phyloP scores from a whole-genome alignment of 2,888 invertebrate genomes.

The Choreutis nemorana region DNA sequence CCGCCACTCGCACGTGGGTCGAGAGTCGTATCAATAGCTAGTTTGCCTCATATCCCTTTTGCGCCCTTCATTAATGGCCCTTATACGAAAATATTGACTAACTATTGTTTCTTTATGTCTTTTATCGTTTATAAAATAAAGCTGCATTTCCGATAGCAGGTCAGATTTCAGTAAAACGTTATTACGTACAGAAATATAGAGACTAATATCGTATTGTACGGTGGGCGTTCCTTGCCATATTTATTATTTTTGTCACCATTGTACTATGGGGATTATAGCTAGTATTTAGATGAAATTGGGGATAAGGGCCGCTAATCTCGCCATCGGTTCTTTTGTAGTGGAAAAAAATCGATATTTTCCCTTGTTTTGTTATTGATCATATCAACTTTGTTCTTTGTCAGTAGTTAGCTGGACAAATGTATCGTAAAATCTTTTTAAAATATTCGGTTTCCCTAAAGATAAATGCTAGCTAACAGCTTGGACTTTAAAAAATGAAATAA shows the following conservation, averaged over 20 bases:
- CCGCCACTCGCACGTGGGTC: too few species aligned
- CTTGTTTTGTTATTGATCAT: background rate
- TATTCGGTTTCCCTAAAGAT: too few species aligned
- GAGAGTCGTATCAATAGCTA: conserved; percentile 46
- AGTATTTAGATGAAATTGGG: conserved; percentile 66
- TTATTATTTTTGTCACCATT: conserved; percentile 65
- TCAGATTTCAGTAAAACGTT: too few species aligned
- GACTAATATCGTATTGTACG: conserved; percentile 39
- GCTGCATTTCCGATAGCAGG: too few species aligned
- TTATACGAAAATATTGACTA: conserved; percentile 55
- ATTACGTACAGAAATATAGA: too few species aligned
- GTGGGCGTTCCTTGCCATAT: conserved; percentile 39
- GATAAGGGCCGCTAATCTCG: conserved; percentile 58
- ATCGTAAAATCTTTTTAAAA: too few species aligned
- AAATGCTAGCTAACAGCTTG: too few species aligned
- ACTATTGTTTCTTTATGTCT: background rate
- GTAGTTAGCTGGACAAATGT: too few species aligned
- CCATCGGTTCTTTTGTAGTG: conserved; percentile 32
- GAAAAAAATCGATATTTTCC: conserved; percentile 4
- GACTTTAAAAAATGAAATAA: too few species aligned
- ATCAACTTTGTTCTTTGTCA: too few species aligned
- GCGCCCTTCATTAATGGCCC: conserved; percentile 44
- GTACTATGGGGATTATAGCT: conserved; percentile 52
- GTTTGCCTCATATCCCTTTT: conserved; percentile 42
- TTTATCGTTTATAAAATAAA: background rate